Conservation (phyloP, 1,140 invertebrate genomes). For the Listronotus oregonensis region DNA sequence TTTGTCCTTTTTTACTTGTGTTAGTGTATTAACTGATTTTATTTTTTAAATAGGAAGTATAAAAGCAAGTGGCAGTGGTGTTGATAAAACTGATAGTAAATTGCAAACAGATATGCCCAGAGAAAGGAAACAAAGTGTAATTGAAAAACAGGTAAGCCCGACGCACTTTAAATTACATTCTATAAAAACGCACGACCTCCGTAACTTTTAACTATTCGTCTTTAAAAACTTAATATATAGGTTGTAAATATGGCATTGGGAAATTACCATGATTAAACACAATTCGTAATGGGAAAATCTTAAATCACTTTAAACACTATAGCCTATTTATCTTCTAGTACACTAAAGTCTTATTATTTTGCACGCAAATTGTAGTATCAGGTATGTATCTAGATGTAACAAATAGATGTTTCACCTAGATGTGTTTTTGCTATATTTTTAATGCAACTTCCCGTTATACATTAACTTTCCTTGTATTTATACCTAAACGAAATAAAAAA, state of each 20-base stretch:
- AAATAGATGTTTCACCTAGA: neutral
- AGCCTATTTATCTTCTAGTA: neutral
- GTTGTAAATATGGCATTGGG: no score
- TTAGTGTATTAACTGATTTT: neutral
- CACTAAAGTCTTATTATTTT: constrained; percentile 9
- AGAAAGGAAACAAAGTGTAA: constrained; percentile 68
- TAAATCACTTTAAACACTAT: no score
- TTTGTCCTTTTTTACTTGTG: neutral
- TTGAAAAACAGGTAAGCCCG: constrained; percentile 73
- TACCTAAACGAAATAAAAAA: no score
- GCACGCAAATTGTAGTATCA: constrained; percentile 52
- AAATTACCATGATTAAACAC: no score
- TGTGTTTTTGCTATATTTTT: no score
- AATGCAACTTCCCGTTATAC: no score
- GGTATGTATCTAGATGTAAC: constrained; percentile 48
- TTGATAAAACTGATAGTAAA: constrained; percentile 42
- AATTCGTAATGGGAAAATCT: no score
- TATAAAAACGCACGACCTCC: no score
- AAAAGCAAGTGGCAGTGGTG: constrained; percentile 33
- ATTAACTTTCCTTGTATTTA: no score
- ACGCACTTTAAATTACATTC: neutral
- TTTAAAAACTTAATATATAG: no score
- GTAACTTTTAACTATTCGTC: no score
- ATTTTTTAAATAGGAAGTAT: constrained; percentile 42
- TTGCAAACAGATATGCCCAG: constrained; percentile 48